These are phyloP conservation scores for Caenorhabditis afra DNA, from an alignment of 2,888 invertebrate genomes.

Conservation along the genomic window DNA sequence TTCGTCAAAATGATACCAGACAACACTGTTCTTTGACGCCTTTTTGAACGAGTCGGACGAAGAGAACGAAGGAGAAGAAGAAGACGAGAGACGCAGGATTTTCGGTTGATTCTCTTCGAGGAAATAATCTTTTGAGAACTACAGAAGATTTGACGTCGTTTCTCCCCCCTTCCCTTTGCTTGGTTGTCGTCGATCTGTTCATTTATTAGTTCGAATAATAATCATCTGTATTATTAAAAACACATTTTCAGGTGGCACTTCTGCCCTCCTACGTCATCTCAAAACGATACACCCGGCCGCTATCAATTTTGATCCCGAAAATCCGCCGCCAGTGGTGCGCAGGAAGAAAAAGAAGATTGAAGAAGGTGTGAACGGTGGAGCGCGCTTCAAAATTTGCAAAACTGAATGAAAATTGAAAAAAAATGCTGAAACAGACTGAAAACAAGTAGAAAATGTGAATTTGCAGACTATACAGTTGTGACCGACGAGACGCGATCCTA, in stretches of 20 bases:
- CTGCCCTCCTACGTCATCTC: constrained; percentile 52
- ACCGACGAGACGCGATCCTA: constrained; percentile 40
- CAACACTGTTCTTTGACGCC: no score
- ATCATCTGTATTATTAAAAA: no score
- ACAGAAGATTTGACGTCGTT: no score
- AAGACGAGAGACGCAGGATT: background rate
- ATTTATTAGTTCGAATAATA: no score
- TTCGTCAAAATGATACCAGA: no score
- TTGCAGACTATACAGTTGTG: constrained; percentile 45
- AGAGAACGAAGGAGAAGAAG: background rate
- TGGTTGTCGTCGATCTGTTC: no score
- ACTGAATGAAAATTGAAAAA: background rate
- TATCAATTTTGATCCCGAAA: constrained; percentile 54
- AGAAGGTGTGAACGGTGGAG: constrained; percentile 10
- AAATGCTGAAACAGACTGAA: no score
- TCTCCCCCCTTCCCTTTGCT: no score
- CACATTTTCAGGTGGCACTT: constrained; percentile 56
- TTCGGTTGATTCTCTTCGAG: background rate
- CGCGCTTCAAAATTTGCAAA: constrained; percentile 5
- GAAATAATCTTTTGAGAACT: constrained; percentile 6
- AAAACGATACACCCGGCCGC: constrained; percentile 51
- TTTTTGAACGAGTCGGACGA: no score
- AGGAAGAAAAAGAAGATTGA: constrained; percentile 36
- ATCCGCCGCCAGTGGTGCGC: constrained; percentile 35
- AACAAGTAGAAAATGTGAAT: no score